These are phyloP conservation scores for Halichoeres trimaculatus DNA, from an alignment of 2,113 vertebrate genomes.

Conservation along the genomic window DNA sequence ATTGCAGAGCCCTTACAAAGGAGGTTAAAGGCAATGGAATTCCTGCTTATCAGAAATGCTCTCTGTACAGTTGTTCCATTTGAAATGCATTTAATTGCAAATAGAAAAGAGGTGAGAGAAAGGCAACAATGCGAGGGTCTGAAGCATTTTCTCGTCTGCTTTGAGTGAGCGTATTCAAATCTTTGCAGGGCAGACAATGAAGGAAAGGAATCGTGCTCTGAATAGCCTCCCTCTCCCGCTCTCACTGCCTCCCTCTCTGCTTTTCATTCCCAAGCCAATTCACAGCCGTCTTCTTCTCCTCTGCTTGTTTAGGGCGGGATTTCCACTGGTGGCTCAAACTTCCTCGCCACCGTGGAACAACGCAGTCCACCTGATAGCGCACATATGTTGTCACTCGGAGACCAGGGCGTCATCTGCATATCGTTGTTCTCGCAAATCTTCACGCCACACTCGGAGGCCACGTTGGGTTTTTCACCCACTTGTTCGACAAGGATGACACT, in stretches of 20 bases:
- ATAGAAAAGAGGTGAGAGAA: slow-evolving; percentile 84
- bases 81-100: slow-evolving; percentile 90
- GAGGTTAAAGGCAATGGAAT: slow-evolving; percentile 83
- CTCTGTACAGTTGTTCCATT: slow-evolving; percentile 86
- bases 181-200: slow-evolving; percentile 80
- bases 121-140: slow-evolving; percentile 80
- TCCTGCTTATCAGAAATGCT: slow-evolving; percentile 83
- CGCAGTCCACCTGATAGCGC: slow-evolving; percentile 61
- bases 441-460: slow-evolving; percentile 9
- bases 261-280: slow-evolving; percentile 79
- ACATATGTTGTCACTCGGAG: slow-evolving; percentile 27
- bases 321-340: slow-evolving; percentile 62
- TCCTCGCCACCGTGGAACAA: slow-evolving; percentile 65
- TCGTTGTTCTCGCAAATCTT: slow-evolving; percentile 19
- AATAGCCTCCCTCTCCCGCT: slow-evolving; percentile 78
- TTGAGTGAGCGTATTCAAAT: slow-evolving; percentile 84
- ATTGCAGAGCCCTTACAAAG: slow-evolving; percentile 83
- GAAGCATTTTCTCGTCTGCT: slow-evolving; percentile 82
- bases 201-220: slow-evolving; percentile 81
- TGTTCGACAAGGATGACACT: slow-evolving; percentile 54
- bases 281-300: slow-evolving; percentile 67
- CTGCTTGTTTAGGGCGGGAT: slow-evolving; percentile 66
- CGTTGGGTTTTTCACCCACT: slow-evolving; percentile 37
- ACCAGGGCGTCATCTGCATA: slow-evolving; percentile 24
- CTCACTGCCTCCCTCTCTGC: slow-evolving; percentile 21